A percentile compares a stretch with the other conserved stretches of the same genome.
These are phyloP conservation scores for Aphelocoma coerulescens DNA, from an alignment of 2,113 vertebrate species.

Conservation along the genomic window DNA sequence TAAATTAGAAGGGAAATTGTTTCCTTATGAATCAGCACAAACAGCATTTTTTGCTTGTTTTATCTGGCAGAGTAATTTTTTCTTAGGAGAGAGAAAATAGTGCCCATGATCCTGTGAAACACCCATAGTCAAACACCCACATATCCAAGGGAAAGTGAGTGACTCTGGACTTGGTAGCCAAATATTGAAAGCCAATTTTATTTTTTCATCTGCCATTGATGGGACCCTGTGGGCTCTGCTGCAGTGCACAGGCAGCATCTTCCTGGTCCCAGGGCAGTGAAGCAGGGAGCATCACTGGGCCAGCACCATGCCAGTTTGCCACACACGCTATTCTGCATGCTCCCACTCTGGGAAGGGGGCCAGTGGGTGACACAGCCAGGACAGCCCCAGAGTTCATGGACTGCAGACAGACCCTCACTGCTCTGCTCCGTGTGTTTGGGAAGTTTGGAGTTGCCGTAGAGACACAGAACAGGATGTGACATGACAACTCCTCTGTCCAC, in stretches of 20 bases:
- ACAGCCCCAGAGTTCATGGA: background rate
- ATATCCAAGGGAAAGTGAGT: background rate
- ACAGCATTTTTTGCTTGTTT: conserved; percentile 11
- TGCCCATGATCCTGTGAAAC: background rate
- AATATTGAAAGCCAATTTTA: background rate
- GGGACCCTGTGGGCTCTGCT: background rate
- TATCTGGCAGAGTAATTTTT: background rate
- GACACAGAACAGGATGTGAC: conserved; percentile 1
- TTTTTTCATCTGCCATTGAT: background rate
- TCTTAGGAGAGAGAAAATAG: background rate
- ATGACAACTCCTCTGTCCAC: background rate
- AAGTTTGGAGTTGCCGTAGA: background rate
- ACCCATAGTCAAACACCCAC: background rate
- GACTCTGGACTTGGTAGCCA: background rate
- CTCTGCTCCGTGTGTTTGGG: background rate
- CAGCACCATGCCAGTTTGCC: fast-evolving
- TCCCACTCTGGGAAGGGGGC: background rate
- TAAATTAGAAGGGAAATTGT: conserved; percentile 31
- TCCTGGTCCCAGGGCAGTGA: background rate
- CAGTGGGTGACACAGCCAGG: background rate
- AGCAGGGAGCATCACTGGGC: fast-evolving
- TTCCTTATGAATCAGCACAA: conserved; percentile 47
- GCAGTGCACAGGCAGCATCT: background rate
- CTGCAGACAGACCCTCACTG: background rate
- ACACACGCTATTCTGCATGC: fast-evolving